phyloP scores from a whole-genome alignment of 64 coral and sea anemone genomes.

The Montipora sp. region DNA sequence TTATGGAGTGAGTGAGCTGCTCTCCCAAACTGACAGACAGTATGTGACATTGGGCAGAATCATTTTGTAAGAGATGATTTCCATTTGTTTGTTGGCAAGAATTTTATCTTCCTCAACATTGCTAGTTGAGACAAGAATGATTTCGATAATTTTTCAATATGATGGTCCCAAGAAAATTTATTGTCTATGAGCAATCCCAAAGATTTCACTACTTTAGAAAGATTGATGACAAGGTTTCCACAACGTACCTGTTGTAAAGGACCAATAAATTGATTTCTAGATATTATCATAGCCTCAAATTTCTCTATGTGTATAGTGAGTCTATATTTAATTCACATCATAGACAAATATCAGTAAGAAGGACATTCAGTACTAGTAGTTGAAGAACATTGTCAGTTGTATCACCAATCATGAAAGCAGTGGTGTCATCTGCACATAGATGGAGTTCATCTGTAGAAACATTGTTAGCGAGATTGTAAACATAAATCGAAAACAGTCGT shows the following conservation, averaged over 20 bases:
- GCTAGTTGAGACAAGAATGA: not conserved
- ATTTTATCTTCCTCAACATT: not conserved
- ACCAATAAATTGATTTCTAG: conserved; percentile 27
- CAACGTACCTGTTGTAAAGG: conserved; percentile 10
- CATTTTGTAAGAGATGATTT: too few relatives aligned
- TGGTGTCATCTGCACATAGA: not conserved
- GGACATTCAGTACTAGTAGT: not conserved
- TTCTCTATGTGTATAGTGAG: conserved; percentile 1
- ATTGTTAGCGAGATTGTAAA: not conserved
- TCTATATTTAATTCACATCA: conserved; percentile 25
- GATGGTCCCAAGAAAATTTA: conserved; percentile 16
- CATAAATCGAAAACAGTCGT: not conserved
- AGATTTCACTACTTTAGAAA: not conserved
- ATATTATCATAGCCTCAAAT: conserved; percentile 14
- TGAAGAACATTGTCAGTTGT: not conserved
- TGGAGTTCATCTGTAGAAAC: not conserved
- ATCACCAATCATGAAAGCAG: not conserved
- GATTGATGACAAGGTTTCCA: not conserved
- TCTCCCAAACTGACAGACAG: too few relatives aligned
- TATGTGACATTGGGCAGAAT: too few relatives aligned
- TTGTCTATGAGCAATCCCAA: conserved; percentile 2
- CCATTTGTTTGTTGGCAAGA: not conserved
- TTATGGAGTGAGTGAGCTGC: too few relatives aligned
- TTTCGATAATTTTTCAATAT: not conserved
- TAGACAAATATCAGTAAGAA: conserved; percentile 8